Conservation (phyloP, 2,113 vertebrate genomes). For the Hyperopisus bebe region DNA sequence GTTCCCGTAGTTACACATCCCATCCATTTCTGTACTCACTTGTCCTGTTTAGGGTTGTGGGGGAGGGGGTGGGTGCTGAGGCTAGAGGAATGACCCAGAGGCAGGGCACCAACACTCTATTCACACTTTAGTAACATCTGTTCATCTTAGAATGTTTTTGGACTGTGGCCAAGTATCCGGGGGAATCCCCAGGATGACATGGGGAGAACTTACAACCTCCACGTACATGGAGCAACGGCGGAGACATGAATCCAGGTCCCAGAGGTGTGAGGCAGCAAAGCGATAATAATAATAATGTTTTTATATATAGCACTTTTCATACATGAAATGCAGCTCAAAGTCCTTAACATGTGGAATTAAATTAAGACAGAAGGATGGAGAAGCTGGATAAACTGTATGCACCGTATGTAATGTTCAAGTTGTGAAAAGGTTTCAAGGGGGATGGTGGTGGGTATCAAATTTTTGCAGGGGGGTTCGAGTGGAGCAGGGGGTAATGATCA, state of each 20-base stretch:
- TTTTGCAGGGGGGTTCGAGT: background rate
- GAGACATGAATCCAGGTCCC: background rate
- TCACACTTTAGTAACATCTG: background rate
- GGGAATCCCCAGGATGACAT: background rate
- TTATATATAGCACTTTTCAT: background rate
- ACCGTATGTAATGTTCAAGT: background rate
- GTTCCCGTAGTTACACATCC: background rate
- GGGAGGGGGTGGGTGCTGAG: background rate
- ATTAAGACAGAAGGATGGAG: background rate
- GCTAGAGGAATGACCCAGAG: background rate
- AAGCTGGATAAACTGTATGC: background rate
- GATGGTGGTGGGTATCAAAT: background rate
- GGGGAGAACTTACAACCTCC: background rate
- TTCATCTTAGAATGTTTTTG: background rate
- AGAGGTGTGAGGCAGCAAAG: too few species aligned
- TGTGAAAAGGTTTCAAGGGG: background rate
- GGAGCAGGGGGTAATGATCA: background rate
- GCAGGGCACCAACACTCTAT: background rate
- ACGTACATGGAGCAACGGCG: background rate
- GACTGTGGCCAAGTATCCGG: background rate
- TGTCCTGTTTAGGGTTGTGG: background rate
- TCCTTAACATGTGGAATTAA: background rate
- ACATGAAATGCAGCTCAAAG: background rate
- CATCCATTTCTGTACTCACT: background rate
- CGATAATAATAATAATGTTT: background rate